Percentiles rank a stretch among this genome's conserved stretches.
Conservation (phyloP, 1,140 invertebrate genomes). For the Apis cerana region DNA sequence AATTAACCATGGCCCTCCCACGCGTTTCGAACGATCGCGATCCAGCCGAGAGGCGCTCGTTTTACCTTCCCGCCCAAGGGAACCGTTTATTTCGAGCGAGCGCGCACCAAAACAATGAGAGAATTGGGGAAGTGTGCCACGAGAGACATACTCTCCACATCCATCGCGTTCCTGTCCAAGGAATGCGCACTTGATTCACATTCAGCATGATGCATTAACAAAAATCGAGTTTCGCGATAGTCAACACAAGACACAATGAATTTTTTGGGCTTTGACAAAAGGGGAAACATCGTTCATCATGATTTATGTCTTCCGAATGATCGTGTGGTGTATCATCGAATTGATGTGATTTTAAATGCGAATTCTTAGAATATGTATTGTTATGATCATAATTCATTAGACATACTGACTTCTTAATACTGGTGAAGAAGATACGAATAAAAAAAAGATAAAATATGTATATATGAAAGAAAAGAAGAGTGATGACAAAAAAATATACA, state of each 20-base stretch:
- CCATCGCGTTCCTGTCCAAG: slow-evolving; percentile 20
- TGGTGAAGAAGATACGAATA: no score
- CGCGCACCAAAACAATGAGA: slow-evolving; percentile 65
- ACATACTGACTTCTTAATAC: no score
- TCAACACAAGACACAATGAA: neutral
- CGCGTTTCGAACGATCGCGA: slow-evolving; percentile 41
- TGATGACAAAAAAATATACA: no score
- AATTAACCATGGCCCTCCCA: slow-evolving; percentile 64
- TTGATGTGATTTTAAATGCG: no score
- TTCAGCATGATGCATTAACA: slow-evolving; percentile 46
- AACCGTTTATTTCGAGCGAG: slow-evolving; percentile 56
- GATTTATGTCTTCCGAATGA: slow-evolving; percentile 3
- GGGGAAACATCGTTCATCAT: neutral
- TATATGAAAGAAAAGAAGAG: no score
- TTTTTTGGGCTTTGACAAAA: neutral
- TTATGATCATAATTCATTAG: no score
- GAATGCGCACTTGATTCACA: slow-evolving; percentile 47
- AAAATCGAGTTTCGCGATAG: slow-evolving; percentile 7
- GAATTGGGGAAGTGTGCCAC: slow-evolving; percentile 72
- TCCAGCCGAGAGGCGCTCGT: neutral
- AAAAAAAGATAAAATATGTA: no score
- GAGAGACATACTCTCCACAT: slow-evolving; percentile 25
- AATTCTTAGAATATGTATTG: no score
- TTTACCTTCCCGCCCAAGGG: neutral
- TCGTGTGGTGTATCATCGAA: neutral